These are phyloP conservation scores for Psittacula cyanocephala DNA, from an alignment of 2,113 vertebrate species.

Conservation along the genomic window DNA sequence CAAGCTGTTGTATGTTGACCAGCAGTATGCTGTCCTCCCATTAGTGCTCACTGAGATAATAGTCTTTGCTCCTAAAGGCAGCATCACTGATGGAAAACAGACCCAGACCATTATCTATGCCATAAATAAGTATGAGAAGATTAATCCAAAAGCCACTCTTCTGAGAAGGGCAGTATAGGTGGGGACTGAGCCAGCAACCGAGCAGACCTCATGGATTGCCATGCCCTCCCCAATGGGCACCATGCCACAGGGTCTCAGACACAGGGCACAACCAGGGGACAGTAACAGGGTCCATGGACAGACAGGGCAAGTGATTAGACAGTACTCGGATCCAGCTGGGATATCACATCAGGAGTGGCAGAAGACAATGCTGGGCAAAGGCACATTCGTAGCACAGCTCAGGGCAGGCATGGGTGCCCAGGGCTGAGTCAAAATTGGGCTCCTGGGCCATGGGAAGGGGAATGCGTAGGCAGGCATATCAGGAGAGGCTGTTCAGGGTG, in stretches of 20 bases:
- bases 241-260: background rate
- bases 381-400: fast-evolving
- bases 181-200: background rate
- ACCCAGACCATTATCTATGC: background rate
- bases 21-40: background rate
- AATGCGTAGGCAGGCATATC: background rate
- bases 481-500: background rate
- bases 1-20: background rate
- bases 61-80: background rate
- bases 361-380: background rate
- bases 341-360: background rate
- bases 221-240: fast-evolving
- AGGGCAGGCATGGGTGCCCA: background rate
- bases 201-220: background rate
- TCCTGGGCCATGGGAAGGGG: background rate
- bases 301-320: background rate
- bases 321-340: background rate
- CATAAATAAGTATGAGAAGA: background rate
- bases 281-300: background rate
- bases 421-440: background rate
- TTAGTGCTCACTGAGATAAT: background rate
- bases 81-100: background rate
- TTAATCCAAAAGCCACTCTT: background rate
- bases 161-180: background rate
- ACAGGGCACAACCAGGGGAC: background rate